Conservation (phyloP, 2,888 invertebrate species). For the Aphrophora alni region DNA sequence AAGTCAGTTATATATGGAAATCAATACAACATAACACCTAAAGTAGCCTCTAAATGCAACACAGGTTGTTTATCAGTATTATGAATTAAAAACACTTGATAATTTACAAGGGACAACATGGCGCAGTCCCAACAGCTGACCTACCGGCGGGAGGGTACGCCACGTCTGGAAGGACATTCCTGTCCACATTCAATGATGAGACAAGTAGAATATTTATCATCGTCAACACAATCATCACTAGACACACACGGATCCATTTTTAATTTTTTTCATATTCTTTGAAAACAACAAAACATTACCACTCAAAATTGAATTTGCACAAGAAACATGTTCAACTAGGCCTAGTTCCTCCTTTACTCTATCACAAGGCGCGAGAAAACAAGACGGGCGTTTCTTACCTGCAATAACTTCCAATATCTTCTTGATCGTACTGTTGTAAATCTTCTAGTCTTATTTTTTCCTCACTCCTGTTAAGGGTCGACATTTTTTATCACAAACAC, state of each 20-base stretch:
- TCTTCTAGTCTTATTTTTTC: slow-evolving; percentile 52
- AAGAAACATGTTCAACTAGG: neutral
- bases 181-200: slow-evolving; percentile 22
- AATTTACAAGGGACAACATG: slow-evolving; percentile 27
- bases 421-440: slow-evolving; percentile 50
- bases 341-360: slow-evolving; percentile 1
- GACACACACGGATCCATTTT: slow-evolving; percentile 12
- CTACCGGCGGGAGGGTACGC: slow-evolving; percentile 32
- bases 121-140: slow-evolving; percentile 33
- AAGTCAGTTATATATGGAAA: neutral
- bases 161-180: slow-evolving; percentile 25
- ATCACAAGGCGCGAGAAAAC: slow-evolving; percentile 30
- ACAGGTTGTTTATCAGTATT: neutral
- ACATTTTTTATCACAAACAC: slow-evolving; percentile 47
- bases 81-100: neutral
- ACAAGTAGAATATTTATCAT: slow-evolving; percentile 20
- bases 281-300: neutral
- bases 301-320: neutral
- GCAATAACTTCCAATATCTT: slow-evolving; percentile 50
- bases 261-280: neutral
- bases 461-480: slow-evolving; percentile 50
- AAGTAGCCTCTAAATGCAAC: neutral
- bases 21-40: neutral
- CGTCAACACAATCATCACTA: slow-evolving; percentile 13
- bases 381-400: slow-evolving; percentile 47